These are phyloP conservation scores for Euwallacea fornicatus DNA, from an alignment of 1,140 invertebrate genomes.

Conservation along the genomic window DNA sequence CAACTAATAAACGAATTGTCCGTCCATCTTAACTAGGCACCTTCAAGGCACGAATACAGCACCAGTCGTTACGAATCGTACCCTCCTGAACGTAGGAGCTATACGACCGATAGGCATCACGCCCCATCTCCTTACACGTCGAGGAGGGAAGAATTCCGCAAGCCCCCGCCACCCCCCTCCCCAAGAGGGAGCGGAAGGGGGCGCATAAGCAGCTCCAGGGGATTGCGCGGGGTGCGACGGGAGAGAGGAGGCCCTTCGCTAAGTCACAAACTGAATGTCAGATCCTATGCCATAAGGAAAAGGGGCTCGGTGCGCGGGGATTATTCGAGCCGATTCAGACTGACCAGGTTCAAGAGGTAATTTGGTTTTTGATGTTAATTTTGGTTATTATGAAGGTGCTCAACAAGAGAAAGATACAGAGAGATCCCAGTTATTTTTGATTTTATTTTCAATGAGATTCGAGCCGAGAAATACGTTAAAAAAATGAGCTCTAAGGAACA, in stretches of 20 bases:
- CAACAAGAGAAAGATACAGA: too few relatives aligned
- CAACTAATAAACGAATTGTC: background rate
- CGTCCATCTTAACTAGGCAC: slow-evolving; percentile 6
- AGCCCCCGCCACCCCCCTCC: slow-evolving; percentile 42
- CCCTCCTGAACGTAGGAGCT: slow-evolving; percentile 47
- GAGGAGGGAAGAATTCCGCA: slow-evolving; percentile 50
- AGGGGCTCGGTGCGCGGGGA: slow-evolving; percentile 46
- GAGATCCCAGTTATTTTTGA: too few relatives aligned
- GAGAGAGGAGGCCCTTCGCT: slow-evolving; percentile 40
- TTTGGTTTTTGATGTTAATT: slow-evolving; percentile 28
- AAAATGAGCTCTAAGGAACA: background rate
- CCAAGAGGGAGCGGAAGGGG: slow-evolving; percentile 49
- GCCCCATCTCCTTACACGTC: slow-evolving; percentile 37
- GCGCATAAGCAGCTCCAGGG: slow-evolving; percentile 44
- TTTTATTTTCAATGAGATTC: slow-evolving; percentile 3
- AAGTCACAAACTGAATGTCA: slow-evolving; percentile 46
- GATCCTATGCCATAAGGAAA: slow-evolving; percentile 49
- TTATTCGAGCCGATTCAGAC: slow-evolving; percentile 48
- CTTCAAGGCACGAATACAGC: slow-evolving; percentile 17
- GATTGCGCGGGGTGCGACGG: slow-evolving; percentile 18
- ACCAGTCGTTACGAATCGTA: slow-evolving; percentile 24
- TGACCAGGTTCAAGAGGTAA: slow-evolving; percentile 53
- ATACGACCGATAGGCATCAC: slow-evolving; percentile 43
- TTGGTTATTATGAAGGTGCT: too few relatives aligned
- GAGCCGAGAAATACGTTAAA: background rate